Percentiles rank a stretch among this genome's conserved stretches.
phyloP scores from a whole-genome alignment of 2,113 vertebrate species.

The Setophaga petechia region DNA sequence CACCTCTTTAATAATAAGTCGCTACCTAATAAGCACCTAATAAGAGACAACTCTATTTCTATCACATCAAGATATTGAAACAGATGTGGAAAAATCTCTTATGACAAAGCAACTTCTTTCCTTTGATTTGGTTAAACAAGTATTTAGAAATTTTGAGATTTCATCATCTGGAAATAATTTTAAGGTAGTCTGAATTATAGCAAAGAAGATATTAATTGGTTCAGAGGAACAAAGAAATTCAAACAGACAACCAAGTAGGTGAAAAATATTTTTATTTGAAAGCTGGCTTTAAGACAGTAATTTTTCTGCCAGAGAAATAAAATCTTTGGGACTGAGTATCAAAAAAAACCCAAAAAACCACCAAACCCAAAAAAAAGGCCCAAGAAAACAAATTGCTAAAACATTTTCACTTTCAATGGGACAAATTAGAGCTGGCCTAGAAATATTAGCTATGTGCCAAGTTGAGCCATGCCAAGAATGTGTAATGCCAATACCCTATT shows the following conservation, averaged over 20 bases:
- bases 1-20: neutral
- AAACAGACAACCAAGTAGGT: neutral
- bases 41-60: neutral
- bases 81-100: rapidly evolving
- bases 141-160: neutral
- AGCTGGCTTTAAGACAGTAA: neutral
- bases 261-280: neutral
- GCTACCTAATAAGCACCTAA: neutral
- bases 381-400: neutral
- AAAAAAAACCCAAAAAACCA: neutral
- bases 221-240: neutral
- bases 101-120: neutral
- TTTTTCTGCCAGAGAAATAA: neutral
- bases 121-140: neutral
- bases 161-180: neutral
- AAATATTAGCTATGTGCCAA: neutral
- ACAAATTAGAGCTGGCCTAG: neutral
- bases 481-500: rapidly evolving
- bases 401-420: neutral
- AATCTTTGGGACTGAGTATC: neutral
- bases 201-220: neutral
- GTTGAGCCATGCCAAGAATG: neutral
- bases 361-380: neutral
- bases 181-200: neutral
- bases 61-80: neutral